Evolutionary conservation across 2,888 invertebrate species (phyloP).

Genomic region (Lordiphosa andalusiaca): DNA sequence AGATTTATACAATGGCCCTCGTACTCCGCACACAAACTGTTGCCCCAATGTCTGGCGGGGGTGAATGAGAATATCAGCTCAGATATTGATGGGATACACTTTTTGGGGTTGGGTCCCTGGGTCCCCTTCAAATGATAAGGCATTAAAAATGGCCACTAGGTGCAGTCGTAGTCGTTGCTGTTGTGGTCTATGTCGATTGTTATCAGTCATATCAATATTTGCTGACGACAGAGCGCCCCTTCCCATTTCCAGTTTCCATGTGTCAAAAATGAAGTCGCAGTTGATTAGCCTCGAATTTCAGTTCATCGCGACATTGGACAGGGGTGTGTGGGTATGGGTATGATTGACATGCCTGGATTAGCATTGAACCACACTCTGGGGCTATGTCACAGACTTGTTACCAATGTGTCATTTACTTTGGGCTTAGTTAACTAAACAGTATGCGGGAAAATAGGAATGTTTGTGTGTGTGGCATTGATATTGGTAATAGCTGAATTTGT

Average conservation of each 20-base stretch:
- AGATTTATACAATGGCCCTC: slow-evolving; percentile 33
- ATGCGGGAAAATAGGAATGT: slow-evolving; percentile 19
- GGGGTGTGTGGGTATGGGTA: slow-evolving; percentile 2
- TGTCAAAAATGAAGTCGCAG: slow-evolving; percentile 66
- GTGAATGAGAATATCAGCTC: too few species aligned
- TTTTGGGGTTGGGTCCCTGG: slow-evolving; percentile 15
- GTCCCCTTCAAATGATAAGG: slow-evolving; percentile 52
- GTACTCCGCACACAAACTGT: slow-evolving; percentile 4
- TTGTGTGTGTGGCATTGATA: slow-evolving; percentile 66
- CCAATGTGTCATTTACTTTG: slow-evolving; percentile 53
- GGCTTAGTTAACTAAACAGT: slow-evolving; percentile 64
- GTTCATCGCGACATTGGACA: slow-evolving; percentile 47
- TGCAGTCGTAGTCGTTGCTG: slow-evolving; percentile 34
- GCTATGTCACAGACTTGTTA: slow-evolving; percentile 39
- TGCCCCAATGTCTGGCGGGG: slow-evolving; percentile 38
- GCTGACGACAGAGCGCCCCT: slow-evolving; percentile 40
- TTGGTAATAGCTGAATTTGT: slow-evolving; percentile 61
- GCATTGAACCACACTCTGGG: slow-evolving; percentile 35
- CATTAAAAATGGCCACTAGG: slow-evolving; percentile 69
- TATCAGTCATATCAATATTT: slow-evolving; percentile 68
- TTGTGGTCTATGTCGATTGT: slow-evolving; percentile 45
- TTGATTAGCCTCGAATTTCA: slow-evolving; percentile 43
- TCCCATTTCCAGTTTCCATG: slow-evolving; percentile 31
- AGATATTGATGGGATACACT: slow-evolving; percentile 11
- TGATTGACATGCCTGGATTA: slow-evolving; percentile 70